Evolutionary conservation across 2,888 invertebrate genomes (phyloP).

Genomic region (Drosophila hamatofila): DNA sequence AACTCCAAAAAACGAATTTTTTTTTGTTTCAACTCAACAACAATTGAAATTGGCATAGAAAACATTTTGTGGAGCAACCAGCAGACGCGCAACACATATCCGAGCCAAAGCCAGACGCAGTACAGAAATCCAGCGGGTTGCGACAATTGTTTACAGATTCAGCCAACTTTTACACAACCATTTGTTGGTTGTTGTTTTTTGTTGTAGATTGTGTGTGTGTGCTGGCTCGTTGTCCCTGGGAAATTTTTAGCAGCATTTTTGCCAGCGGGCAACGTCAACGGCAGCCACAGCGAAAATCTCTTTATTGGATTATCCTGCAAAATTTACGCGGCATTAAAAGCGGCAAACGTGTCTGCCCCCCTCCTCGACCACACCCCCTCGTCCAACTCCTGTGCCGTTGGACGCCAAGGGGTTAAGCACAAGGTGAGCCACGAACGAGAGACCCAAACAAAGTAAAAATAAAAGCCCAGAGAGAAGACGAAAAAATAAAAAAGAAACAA

Average conservation of each 20-base stretch:
- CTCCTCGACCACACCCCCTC: neutral
- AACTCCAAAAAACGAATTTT: neutral
- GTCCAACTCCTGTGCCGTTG: neutral
- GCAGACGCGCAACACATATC: slow-evolving; percentile 6
- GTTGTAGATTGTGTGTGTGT: slow-evolving; percentile 15
- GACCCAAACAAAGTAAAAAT: slow-evolving; percentile 6
- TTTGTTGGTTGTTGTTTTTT: slow-evolving; percentile 34
- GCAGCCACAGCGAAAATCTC: slow-evolving; percentile 76
- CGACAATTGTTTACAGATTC: slow-evolving; percentile 69
- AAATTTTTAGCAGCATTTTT: slow-evolving; percentile 55
- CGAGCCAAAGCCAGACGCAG: neutral
- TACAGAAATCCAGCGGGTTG: slow-evolving; percentile 16
- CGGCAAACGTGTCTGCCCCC: slow-evolving; percentile 49
- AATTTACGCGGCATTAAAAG: slow-evolving; percentile 80
- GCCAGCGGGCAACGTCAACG: slow-evolving; percentile 59
- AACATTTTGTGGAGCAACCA: slow-evolving; percentile 28
- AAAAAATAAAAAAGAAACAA: slow-evolving; percentile 13
- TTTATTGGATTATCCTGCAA: slow-evolving; percentile 81
- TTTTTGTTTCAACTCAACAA: neutral
- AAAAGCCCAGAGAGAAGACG: slow-evolving; percentile 12
- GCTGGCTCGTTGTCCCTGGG: slow-evolving; percentile 45
- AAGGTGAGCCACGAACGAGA: slow-evolving; percentile 52
- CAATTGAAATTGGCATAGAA: slow-evolving; percentile 25
- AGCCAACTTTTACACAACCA: slow-evolving; percentile 35
- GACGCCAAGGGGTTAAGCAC: slow-evolving; percentile 68